phyloP scores from a whole-genome alignment of 2,113 vertebrate genomes.

The Eudyptes chrysolophus region DNA sequence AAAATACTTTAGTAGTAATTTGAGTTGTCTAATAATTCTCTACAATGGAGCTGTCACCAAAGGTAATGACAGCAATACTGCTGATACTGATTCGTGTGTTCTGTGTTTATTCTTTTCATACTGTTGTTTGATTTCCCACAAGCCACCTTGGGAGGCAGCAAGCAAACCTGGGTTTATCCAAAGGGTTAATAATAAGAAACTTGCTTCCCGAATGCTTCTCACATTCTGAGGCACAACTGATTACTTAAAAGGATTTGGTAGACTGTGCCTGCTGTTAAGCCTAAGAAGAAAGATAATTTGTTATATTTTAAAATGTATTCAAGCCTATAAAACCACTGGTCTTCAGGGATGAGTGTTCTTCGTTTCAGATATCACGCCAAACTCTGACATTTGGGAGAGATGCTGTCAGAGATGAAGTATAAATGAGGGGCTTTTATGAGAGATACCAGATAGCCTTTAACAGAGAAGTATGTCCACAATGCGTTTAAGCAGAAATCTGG shows the following conservation, averaged over 20 bases:
- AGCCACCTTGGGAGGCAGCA: neutral
- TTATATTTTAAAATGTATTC: conserved; percentile 25
- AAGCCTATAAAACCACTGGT: conserved; percentile 12
- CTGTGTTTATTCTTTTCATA: neutral
- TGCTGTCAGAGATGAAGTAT: neutral
- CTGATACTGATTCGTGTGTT: neutral
- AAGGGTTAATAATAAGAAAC: neutral
- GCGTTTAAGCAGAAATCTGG: neutral
- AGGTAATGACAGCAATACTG: neutral
- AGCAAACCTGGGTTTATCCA: neutral
- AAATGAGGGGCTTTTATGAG: neutral
- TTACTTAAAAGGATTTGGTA: conserved; percentile 27
- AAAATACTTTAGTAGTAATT: conserved; percentile 20
- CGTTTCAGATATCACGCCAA: neutral
- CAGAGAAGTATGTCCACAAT: neutral
- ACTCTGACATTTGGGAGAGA: neutral
- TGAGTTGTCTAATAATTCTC: neutral
- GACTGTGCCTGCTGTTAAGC: neutral
- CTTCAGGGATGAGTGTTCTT: conserved; percentile 28
- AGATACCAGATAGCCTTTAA: neutral
- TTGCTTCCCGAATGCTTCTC: neutral
- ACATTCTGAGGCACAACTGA: neutral
- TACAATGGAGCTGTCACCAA: neutral
- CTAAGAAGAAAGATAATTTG: conserved; percentile 40
- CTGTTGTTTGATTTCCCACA: neutral